Base-by-base conservation (phyloP, 2,797 vertebrate species). In the Centropyge bicolor region DNA sequence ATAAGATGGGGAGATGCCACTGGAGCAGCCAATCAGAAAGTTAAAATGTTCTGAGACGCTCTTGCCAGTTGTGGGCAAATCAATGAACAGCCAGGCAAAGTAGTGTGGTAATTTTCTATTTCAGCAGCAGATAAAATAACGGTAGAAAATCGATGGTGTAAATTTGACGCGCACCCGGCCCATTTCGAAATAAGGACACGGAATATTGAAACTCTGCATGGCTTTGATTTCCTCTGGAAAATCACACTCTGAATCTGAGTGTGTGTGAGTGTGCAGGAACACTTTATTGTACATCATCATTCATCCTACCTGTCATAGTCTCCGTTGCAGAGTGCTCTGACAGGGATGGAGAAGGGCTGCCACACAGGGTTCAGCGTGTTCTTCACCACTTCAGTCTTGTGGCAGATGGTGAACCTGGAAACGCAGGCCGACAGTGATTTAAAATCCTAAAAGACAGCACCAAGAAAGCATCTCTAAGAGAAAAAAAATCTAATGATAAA, bases 361-460 rank as follows among this genome's bases (percentile, higher is more conserved):
- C 98, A 99, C 35, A 97, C 89, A 0, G 98, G 97, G 84, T 98
- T 97, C 76, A 98, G 91, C 0, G 97, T 98, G 92, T 96, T 98
- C 91, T 97, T 96, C 88, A 97, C 95, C 88, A 98, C 97, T 83
- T 98, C 97, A 0, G 97, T 98, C 94, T 98, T 98, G 91, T 99
- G 98, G 92, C 97, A 99, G 86, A 99, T 99, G 88, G 97, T 99
- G 92, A 98, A 99, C 88, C 98, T 98, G 78, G 31, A 73, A 62
- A 83, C 2, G 24, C 70, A 84, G 43, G 74, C 87, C 41, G 59
- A 76, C 54, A 76, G 36, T 48, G 69, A 67, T 67, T 82, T 70
- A 86, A 78, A 86, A 76, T 69, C 52, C 10, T 64, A n/a, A 48
- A 61, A 71, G 36, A 45, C 27, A 31, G 27, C 27, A 31, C 27